Base-by-base conservation (phyloP, 2,113 vertebrate species). In the Pleuronectes platessa region DNA sequence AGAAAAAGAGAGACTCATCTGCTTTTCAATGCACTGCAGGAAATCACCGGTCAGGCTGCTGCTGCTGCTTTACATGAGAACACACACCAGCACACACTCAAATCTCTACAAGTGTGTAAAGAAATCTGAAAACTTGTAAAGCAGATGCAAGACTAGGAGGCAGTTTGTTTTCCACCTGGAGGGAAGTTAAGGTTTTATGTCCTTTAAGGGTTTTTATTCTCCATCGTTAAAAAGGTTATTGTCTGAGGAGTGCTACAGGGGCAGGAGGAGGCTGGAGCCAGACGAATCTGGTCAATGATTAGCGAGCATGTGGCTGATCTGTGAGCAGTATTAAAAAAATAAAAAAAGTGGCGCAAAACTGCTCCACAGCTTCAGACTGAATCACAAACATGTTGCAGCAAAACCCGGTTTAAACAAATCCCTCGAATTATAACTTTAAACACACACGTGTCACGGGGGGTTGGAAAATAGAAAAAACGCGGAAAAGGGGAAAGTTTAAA, bases 301-400 rank as follows among this genome's bases (percentile, higher is more conserved):
- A 86, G 80, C 66, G 72, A 82, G 84, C 91, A 88, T 86, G 89
- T 68, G 88, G 81, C 78, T 53, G 85, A 82, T 77, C 31, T 85
- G 80, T 64, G 76, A 61, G 24, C 9, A 53, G 64, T 6, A 51
- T 85, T 83, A 82, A 82, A 31, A 31, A 31, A 7, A 7, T 5
- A 31, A 31, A 31, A 31, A 31, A 87, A 83, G 83, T 76, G 79
- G 83, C 79, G 85, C 85, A 90, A 88, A 84, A 72, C 37, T 17
- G 47, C 53, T 42, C 51, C 27, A 31, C 5, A 31, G 27, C 7
- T 27, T 27, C 26, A 31, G 47, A 8, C 73, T 20, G 26, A 61
- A 55, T 42, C 40, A 42, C 40, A 42, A 12, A 3, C 40, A 12
- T 13, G 11, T 13, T 51, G 47, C 47, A 18, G 4, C 47, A 20